Evolutionary conservation across 1,140 invertebrate species (phyloP).

Genomic region (Cryptotermes secundus): DNA sequence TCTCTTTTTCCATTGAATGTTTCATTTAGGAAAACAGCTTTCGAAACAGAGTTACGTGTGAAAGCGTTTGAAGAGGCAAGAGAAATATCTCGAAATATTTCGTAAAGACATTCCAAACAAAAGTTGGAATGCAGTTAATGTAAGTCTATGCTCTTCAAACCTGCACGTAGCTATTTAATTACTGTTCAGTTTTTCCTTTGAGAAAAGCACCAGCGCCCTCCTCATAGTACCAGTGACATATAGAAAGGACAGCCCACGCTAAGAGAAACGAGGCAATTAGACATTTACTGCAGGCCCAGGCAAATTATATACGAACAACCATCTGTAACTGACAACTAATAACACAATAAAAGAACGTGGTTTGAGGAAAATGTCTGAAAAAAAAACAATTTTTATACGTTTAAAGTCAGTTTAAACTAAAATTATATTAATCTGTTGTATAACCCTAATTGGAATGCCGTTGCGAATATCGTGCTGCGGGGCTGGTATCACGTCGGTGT

Average conservation of each 20-base stretch:
- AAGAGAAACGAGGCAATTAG: background rate
- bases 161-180: background rate
- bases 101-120: background rate
- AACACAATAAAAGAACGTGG: background rate
- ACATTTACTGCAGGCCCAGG: background rate
- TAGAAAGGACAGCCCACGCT: background rate
- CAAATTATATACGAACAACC: background rate
- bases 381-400: background rate
- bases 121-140: background rate
- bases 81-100: background rate
- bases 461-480: background rate
- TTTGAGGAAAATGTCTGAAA: background rate
- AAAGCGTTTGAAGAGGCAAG: too few species aligned
- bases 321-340: background rate
- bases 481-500: background rate
- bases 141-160: background rate
- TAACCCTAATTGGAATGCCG: background rate
- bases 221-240: slow-evolving; percentile 1
- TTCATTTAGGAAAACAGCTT: too few species aligned
- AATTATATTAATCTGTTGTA: background rate
- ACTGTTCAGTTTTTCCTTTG: background rate
- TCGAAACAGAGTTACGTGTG: too few species aligned
- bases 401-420: background rate
- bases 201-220: background rate
- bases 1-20: too few species aligned